These are phyloP conservation scores for Spinibarbus caldwelli DNA, from an alignment of 2,797 vertebrate genomes.

Conservation along the genomic window DNA sequence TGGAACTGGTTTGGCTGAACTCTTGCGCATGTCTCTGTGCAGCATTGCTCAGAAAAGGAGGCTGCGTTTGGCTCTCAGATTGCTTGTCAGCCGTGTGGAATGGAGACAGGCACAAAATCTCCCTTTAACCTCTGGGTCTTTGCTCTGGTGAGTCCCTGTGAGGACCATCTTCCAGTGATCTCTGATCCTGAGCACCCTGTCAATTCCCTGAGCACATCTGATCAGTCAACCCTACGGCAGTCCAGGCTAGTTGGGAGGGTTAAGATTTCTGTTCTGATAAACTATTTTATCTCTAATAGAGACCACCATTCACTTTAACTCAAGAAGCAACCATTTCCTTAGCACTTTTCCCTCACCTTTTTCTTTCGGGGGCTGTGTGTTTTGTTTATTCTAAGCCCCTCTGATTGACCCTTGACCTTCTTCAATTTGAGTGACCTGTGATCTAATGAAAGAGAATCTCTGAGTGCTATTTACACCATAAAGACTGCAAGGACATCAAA, in stretches of 20 bases:
- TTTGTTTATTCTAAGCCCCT: slow-evolving; percentile 55
- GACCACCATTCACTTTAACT: neutral
- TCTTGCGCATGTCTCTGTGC: slow-evolving; percentile 50
- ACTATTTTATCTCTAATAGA: neutral
- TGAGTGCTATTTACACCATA: slow-evolving; percentile 36
- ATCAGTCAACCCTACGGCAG: slow-evolving; percentile 40
- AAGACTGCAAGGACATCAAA: slow-evolving; percentile 48
- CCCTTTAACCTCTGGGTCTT: slow-evolving; percentile 32
- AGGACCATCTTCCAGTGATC: slow-evolving; percentile 40
- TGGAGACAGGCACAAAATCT: slow-evolving; percentile 38
- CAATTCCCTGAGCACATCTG: slow-evolving; percentile 29
- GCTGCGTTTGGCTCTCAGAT: slow-evolving; percentile 52
- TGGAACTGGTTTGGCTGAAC: slow-evolving; percentile 63
- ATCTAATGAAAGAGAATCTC: slow-evolving; percentile 49
- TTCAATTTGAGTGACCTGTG: slow-evolving; percentile 56
- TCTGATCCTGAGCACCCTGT: neutral
- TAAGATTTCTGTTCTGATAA: neutral
- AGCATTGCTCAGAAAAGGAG: slow-evolving; percentile 47
- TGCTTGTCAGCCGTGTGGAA: slow-evolving; percentile 53
- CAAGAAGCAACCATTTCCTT: neutral
- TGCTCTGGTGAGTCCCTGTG: slow-evolving; percentile 27
- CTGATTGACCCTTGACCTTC: slow-evolving; percentile 57
- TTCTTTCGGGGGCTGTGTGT: neutral
- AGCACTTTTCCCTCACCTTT: neutral
- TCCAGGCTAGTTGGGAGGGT: neutral